These are phyloP conservation scores for Drosophila niveifrons DNA, from an alignment of 2,888 invertebrate genomes.

Conservation along the genomic window DNA sequence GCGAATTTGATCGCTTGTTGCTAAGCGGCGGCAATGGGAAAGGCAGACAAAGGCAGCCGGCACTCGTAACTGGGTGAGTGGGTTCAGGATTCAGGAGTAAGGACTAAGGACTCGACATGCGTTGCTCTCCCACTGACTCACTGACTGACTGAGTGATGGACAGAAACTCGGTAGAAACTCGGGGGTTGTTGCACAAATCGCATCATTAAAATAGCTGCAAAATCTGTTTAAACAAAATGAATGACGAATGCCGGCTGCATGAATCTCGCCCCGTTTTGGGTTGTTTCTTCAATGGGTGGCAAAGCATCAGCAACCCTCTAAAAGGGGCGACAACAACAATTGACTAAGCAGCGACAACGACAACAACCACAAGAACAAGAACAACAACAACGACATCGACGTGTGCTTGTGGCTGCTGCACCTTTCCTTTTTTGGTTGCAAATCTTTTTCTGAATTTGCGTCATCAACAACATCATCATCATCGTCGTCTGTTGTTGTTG, in stretches of 20 bases:
- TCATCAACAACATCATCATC: conserved; percentile 64
- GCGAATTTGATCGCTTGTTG: conserved; percentile 77
- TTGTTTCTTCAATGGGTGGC: conserved; percentile 12
- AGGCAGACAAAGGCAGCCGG: conserved; percentile 30
- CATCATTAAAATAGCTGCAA: conserved; percentile 78
- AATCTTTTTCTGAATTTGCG: conserved; percentile 74
- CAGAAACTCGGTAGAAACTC: conserved; percentile 14
- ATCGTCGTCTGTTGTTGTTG: conserved; percentile 8
- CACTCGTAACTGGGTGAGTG: conserved; percentile 80
- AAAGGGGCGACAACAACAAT: conserved; percentile 23
- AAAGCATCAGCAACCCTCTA: conserved; percentile 34
- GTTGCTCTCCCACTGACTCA: conserved; percentile 74
- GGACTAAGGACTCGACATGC: not conserved
- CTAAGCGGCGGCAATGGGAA: conserved; percentile 52
- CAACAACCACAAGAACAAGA: conserved; percentile 6
- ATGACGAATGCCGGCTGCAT: conserved; percentile 60
- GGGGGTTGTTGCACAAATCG: conserved; percentile 72
- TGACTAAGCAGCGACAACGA: conserved; percentile 12
- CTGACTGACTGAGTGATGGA: conserved; percentile 69
- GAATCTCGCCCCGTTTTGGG: conserved; percentile 10
- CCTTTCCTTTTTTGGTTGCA: conserved; percentile 60
- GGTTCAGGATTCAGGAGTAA: conserved; percentile 43
- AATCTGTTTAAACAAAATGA: conserved; percentile 70
- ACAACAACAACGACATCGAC: conserved; percentile 13
- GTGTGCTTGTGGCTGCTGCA: conserved; percentile 48